phyloP scores from a whole-genome alignment of 35 echinoderm and acorn worm genomes.

The Hemicentrotus pulcherrimus region DNA sequence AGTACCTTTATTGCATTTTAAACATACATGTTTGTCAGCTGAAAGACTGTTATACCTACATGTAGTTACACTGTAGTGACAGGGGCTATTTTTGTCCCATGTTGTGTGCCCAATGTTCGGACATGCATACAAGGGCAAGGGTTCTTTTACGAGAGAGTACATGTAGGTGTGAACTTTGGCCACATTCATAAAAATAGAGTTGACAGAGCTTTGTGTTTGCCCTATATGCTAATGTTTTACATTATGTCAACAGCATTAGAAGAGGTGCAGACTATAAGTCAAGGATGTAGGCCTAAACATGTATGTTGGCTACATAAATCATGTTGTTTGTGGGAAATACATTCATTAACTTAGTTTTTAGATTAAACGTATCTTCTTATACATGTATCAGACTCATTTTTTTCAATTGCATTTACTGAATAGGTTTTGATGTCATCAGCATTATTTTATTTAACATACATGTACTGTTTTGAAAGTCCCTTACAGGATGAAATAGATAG shows the following conservation, averaged over 20 bases:
- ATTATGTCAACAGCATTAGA: not conserved
- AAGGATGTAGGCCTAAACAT: too few species aligned
- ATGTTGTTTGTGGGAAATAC: not conserved
- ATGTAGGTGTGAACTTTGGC: not conserved
- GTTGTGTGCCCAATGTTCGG: not conserved
- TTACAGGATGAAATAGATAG: too few species aligned
- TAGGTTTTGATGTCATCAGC: too few species aligned
- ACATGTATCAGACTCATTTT: not conserved
- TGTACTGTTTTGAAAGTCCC: too few species aligned
- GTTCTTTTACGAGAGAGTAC: not conserved
- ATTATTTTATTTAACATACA: too few species aligned
- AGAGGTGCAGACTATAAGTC: not conserved
- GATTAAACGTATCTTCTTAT: not conserved
- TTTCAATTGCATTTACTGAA: not conserved
- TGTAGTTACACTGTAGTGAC: too few species aligned
- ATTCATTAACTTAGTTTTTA: not conserved
- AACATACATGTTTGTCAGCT: too few species aligned
- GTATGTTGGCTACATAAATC: not conserved
- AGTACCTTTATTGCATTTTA: too few species aligned
- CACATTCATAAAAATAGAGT: not conserved
- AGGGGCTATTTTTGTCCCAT: too few species aligned
- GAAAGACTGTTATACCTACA: too few species aligned
- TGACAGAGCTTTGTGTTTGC: not conserved
- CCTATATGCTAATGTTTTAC: not conserved
- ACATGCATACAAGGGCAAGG: not conserved